Evolutionary conservation across 2,888 invertebrate genomes (phyloP).

Genomic region (Drosophila helvetica): DNA sequence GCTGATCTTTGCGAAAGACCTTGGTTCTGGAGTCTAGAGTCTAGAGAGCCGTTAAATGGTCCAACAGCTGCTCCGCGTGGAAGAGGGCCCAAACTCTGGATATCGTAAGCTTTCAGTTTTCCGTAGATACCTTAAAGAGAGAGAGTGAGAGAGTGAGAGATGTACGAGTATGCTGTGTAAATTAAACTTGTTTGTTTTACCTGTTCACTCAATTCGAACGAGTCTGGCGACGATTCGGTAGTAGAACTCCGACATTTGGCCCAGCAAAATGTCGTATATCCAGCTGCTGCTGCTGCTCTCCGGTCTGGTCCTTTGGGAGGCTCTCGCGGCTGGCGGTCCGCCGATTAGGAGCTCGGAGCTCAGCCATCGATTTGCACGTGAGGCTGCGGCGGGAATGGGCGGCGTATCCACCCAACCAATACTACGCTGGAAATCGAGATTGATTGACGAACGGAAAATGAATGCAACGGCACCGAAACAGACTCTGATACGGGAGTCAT

Average conservation of each 20-base stretch:
- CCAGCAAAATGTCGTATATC: background rate
- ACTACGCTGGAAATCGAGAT: background rate
- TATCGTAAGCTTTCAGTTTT: background rate
- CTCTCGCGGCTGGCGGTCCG: background rate
- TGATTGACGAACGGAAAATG: background rate
- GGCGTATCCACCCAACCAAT: background rate
- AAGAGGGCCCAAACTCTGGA: too few species aligned
- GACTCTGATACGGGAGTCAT: too few species aligned
- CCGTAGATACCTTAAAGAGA: background rate
- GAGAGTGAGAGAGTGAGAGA: background rate
- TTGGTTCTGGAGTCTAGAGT: too few species aligned
- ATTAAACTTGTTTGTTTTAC: background rate
- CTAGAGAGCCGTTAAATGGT: too few species aligned
- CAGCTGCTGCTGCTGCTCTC: background rate
- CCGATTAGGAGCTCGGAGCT: background rate
- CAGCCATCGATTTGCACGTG: background rate
- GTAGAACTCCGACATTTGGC: background rate
- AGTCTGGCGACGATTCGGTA: background rate
- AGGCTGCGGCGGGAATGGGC: background rate
- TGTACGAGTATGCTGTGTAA: background rate
- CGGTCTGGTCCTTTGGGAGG: background rate
- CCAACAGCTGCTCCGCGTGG: background rate
- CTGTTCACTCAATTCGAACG: background rate
- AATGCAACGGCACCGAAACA: background rate
- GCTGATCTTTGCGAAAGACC: background rate